Evolutionary conservation across 64 coral and sea anemone genomes (phyloP), one percentile per base, ranked within the genome.

Genomic region (Pocillopora verrucosa): DNA sequence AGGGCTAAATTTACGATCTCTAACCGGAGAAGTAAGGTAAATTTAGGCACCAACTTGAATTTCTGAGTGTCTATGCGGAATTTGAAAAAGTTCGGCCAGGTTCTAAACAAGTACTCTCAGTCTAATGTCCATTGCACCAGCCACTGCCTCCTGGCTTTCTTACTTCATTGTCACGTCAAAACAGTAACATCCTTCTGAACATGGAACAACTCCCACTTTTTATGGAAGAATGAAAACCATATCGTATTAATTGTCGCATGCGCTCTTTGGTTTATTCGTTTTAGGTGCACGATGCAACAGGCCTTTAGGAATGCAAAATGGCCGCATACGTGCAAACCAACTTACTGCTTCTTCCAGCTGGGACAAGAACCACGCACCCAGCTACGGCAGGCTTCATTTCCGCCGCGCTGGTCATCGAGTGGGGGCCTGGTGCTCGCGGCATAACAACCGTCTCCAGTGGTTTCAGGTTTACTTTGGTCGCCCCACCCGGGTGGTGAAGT

Each of bases 301-400:
- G 26, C 91, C 88, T 19, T 72, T 96, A 11, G 95, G 95, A 76
- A 96, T 96, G 95, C 91, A 87, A 45, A 96, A 78, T 87, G 82
- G 88, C 34, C 88, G 83, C 37, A 83, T 96, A 13, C 78, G 79
- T 16, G 26, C 69, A 1, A 58, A 65, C 20, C 88, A 88, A 80
- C 26, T 96, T 5, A 91, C 75, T n/a, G 91, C 87, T 59, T 90
- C 95, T 9, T 93, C 95, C 14, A 86, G 59, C 22, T 83, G 78
- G 58, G 92, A 93, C 73, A 75, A 72, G 2, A 90, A 96, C 22
- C 74, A 90, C 59, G 88, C 61, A 34, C 80, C 92, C 34, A 63
- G 34, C 15, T 77, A 65, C 10, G 95, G 61, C 25, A 84, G 92
- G 61, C 78, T 93, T 45, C 64, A 84, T 77, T 22, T 80, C 7